A percentile compares a stretch with the other conserved stretches of the same genome.
Evolutionary conservation across 2,797 vertebrate species (phyloP).

Genomic region (Lepidocolaptes lacrymiger): DNA sequence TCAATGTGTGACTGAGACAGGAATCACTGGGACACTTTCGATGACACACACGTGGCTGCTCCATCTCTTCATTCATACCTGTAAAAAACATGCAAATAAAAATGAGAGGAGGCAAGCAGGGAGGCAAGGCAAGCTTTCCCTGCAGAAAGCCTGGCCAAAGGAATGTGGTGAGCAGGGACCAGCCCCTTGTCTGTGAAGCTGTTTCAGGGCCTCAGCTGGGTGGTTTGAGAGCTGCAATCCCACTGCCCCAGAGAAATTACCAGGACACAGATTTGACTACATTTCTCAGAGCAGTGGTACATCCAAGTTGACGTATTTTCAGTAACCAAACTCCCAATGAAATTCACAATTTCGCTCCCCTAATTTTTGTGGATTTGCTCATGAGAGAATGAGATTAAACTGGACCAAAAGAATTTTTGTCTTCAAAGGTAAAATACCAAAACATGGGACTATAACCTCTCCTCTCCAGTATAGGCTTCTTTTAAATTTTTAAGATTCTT

Average conservation of each 20-base stretch:
- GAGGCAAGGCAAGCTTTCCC: not conserved
- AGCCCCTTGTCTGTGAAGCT: not conserved
- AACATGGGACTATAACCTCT: not conserved
- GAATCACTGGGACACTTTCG: rapidly evolving
- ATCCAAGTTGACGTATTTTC: not conserved
- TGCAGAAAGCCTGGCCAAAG: not conserved
- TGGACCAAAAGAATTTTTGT: not conserved
- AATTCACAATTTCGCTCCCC: not conserved
- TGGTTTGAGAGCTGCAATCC: not conserved
- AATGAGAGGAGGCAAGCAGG: not conserved
- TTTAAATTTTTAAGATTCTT: not conserved
- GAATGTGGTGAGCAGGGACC: rapidly evolving
- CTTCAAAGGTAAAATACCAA: not conserved
- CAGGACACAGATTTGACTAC: not conserved
- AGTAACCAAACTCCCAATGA: not conserved
- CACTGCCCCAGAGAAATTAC: not conserved
- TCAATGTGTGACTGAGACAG: not conserved
- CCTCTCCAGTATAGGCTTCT: not conserved
- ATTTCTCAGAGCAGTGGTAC: not conserved
- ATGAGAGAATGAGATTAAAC: not conserved
- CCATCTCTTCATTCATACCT: not conserved
- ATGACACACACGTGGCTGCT: rapidly evolving
- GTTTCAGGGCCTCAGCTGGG: not conserved
- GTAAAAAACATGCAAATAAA: not conserved
- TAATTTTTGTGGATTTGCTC: not conserved